These are phyloP conservation scores for Drosophila emarginata DNA, from an alignment of 2,888 invertebrate species.

Conservation along the genomic window DNA sequence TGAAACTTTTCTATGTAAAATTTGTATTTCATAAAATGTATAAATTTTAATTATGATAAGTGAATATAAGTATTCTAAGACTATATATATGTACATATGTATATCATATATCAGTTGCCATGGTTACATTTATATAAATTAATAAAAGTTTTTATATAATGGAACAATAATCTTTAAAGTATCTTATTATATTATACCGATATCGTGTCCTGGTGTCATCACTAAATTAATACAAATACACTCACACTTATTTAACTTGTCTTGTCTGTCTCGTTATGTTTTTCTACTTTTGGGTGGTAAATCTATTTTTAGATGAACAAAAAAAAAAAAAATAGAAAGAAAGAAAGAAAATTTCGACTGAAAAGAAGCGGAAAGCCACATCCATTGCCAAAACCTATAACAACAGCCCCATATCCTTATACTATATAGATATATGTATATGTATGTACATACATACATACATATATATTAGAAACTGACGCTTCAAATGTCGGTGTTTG, in stretches of 20 bases:
- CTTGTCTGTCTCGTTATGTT: conserved; percentile 3
- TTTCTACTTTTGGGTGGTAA: conserved; percentile 1
- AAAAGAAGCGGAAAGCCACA: conserved; percentile 27
- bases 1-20: no score
- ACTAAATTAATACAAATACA: conserved; percentile 1
- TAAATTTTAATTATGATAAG: no score
- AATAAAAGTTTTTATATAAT: no score
- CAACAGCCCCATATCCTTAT: background rate
- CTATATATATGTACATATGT: no score
- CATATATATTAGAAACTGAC: conserved; percentile 32
- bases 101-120: no score
- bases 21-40: no score
- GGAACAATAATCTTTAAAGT: no score
- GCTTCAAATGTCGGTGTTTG: conserved; percentile 52
- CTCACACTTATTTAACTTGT: background rate
- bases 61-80: no score
- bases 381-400: conserved; percentile 30
- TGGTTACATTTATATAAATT: no score
- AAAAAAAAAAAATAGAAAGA: background rate
- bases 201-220: background rate
- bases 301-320: conserved; percentile 4
- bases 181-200: no score
- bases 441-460: no score
- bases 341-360: conserved; percentile 5
- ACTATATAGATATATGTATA: background rate